Conservation (phyloP, 2,888 invertebrate species). For the Hymenopus coronatus region DNA sequence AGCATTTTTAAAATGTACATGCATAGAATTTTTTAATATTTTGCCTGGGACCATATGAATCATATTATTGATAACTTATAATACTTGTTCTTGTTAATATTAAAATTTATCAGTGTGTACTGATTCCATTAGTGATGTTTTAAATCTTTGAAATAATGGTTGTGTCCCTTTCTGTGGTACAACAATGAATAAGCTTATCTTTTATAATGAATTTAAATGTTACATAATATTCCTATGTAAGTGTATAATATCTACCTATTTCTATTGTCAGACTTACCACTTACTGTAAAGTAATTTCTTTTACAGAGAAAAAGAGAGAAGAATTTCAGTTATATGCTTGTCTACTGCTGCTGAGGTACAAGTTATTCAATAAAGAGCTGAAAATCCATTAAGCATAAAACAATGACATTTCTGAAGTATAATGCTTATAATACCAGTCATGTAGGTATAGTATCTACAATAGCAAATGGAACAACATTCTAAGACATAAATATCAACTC, state of each 20-base stretch:
- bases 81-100: not conserved
- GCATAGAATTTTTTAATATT: not conserved
- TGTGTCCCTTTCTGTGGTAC: not conserved
- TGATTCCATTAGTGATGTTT: not conserved
- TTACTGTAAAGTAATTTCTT: not conserved
- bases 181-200: not conserved
- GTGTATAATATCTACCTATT: not conserved
- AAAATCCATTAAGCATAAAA: too few species aligned
- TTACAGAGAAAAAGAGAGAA: not conserved
- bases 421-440: too few species aligned
- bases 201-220: not conserved
- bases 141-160: not conserved
- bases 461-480: too few species aligned
- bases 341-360: too few species aligned
- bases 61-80: not conserved
- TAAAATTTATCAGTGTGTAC: not conserved
- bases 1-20: not conserved
- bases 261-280: not conserved
- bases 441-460: too few species aligned
- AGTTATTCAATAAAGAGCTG: too few species aligned
- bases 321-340: too few species aligned
- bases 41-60: slow-evolving; percentile 10
- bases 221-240: not conserved
- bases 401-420: too few species aligned
- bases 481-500: too few species aligned